These are phyloP conservation scores for Napeogenes sylphis DNA, from an alignment of 2,888 invertebrate genomes.

Conservation along the genomic window DNA sequence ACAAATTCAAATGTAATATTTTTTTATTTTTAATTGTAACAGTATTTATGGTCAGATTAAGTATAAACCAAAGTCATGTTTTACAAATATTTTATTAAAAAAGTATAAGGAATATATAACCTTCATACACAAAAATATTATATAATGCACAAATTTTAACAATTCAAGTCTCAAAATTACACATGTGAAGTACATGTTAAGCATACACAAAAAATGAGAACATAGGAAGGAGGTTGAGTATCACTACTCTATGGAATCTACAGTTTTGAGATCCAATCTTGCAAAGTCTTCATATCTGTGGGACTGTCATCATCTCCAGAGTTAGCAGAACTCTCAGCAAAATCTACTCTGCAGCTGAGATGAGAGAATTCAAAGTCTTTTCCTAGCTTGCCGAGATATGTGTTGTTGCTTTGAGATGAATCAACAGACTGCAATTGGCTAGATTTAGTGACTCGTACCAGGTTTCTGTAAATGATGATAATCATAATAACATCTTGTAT, in stretches of 20 bases:
- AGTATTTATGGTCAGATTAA: not conserved
- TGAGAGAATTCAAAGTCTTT: constrained; percentile 91
- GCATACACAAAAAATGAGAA: constrained; percentile 27
- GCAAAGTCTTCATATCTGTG: constrained; percentile 79
- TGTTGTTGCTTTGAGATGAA: constrained; percentile 77
- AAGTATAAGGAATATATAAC: constrained; percentile 14
- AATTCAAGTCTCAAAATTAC: constrained; percentile 23
- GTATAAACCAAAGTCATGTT: not conserved
- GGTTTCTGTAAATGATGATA: constrained; percentile 79
- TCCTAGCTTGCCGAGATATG: constrained; percentile 85
- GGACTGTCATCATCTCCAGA: constrained; percentile 77
- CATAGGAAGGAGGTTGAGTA: constrained; percentile 8
- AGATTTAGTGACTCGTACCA: constrained; percentile 89
- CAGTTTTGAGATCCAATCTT: constrained; percentile 85
- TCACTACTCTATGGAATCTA: constrained; percentile 34
- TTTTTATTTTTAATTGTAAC: too few relatives aligned
- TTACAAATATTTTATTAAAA: constrained; percentile 21
- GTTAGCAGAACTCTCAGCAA: constrained; percentile 81
- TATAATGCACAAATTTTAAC: constrained; percentile 26
- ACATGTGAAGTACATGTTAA: constrained; percentile 24
- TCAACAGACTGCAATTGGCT: constrained; percentile 88
- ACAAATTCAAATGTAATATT: too few relatives aligned
- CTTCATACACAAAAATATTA: constrained; percentile 24
- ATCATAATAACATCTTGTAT: not conserved
- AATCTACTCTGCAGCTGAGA: constrained; percentile 82